phyloP scores from a whole-genome alignment of 2,797 vertebrate genomes.

The Labeo calbasu region DNA sequence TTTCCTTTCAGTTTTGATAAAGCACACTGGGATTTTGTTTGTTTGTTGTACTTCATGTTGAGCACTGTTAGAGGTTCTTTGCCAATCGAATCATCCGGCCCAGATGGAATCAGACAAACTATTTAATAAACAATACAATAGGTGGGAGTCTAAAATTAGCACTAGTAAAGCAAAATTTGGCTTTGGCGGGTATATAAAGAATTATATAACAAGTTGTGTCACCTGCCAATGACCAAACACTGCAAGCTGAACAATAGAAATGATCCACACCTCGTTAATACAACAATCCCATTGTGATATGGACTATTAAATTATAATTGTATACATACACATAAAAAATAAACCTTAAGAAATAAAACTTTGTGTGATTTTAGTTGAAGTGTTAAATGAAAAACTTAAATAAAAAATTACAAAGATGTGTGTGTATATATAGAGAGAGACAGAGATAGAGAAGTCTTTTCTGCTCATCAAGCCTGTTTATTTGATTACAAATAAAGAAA shows the following conservation, averaged over 20 bases:
- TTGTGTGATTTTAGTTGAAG: too few relatives aligned
- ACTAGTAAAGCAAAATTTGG: neutral
- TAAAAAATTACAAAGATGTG: too few relatives aligned
- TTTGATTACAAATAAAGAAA: too few relatives aligned
- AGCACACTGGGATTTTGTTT: neutral
- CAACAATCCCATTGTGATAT: neutral
- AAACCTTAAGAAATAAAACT: too few relatives aligned
- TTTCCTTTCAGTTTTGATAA: neutral
- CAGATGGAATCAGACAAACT: neutral
- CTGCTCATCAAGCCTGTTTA: too few relatives aligned
- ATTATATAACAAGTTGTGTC: neutral
- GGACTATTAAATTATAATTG: neutral
- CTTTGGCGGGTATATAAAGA: neutral
- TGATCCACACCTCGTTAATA: neutral
- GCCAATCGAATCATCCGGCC: neutral
- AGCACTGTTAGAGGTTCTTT: neutral
- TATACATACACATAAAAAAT: too few relatives aligned
- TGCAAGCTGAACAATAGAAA: neutral
- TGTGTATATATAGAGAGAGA: too few relatives aligned
- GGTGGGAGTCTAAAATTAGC: neutral
- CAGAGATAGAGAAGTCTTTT: too few relatives aligned
- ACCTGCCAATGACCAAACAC: neutral
- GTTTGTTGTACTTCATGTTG: conserved; percentile 12
- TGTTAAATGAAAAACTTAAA: too few relatives aligned
- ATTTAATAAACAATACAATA: neutral